These are phyloP conservation scores for Chalcis sispes DNA, from an alignment of 2,888 invertebrate species.

Conservation along the genomic window DNA sequence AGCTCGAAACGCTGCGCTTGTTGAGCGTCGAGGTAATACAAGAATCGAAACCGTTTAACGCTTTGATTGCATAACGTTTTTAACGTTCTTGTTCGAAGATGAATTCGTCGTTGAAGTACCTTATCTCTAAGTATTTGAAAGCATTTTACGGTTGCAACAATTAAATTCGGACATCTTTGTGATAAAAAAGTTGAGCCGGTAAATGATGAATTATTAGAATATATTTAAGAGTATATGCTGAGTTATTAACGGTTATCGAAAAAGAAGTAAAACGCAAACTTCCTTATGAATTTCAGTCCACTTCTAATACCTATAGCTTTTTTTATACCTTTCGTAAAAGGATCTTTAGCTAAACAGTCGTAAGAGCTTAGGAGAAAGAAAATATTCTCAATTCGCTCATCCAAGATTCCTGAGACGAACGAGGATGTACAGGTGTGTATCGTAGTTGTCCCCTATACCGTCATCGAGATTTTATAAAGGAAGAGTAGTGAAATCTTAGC, in stretches of 20 bases:
- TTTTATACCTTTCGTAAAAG: slow-evolving; percentile 66
- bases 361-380: slow-evolving; percentile 71
- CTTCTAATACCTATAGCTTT: slow-evolving; percentile 52
- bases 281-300: slow-evolving; percentile 30
- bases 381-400: slow-evolving; percentile 66
- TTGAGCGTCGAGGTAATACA: no score
- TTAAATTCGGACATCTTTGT: no score
- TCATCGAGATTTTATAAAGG: neutral
- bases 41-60: no score
- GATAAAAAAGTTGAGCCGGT: no score
- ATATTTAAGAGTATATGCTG: neutral
- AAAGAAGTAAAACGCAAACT: slow-evolving; percentile 1
- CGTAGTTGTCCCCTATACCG: slow-evolving; percentile 12
- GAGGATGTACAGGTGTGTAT: slow-evolving; percentile 57
- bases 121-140: no score
- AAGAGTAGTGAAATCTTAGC: slow-evolving; percentile 6
- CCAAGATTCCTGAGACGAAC: slow-evolving; percentile 59
- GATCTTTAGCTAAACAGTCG: slow-evolving; percentile 68
- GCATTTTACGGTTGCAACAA: no score
- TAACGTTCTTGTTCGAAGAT: no score
- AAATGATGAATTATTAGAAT: no score
- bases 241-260: neutral
- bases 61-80: no score
- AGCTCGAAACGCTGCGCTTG: no score
- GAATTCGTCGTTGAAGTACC: no score